phyloP scores from a whole-genome alignment of 2,797 vertebrate species.

The Diplodus puntazzo region DNA sequence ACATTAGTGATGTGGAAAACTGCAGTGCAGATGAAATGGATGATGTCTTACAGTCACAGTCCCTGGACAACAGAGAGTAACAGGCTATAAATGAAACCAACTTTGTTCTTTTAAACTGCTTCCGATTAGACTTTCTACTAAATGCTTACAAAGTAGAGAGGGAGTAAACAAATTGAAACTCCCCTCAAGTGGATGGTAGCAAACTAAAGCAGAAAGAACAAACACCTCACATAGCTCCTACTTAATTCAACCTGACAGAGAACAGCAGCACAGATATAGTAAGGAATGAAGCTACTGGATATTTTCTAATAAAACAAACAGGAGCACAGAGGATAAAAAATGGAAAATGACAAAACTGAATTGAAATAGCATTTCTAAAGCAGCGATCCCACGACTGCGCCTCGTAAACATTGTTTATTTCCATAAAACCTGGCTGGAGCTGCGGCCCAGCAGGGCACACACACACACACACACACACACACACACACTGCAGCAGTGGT shows the following conservation, averaged over 20 bases:
- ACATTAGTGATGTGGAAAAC: not conserved
- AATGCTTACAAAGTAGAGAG: constrained; percentile 12
- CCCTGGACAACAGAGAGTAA: not conserved
- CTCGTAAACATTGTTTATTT: constrained; percentile 65
- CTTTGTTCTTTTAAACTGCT: not conserved
- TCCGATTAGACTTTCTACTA: not conserved
- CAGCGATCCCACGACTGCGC: constrained; percentile 17
- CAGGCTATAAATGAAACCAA: not conserved
- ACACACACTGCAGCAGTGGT: not conserved
- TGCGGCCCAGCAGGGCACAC: not conserved
- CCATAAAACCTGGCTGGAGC: constrained; percentile 46
- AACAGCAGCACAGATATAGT: not conserved
- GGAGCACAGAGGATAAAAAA: constrained; percentile 18
- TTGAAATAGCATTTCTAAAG: constrained; percentile 52
- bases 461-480: constrained; percentile 4
- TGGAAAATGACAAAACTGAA: constrained; percentile 54
- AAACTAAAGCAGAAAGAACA: constrained; percentile 24
- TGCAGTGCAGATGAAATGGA: constrained; percentile 28
- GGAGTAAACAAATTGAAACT: constrained; percentile 25
- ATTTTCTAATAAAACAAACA: constrained; percentile 55
- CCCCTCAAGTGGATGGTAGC: not conserved
- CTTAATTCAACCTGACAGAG: constrained; percentile 39
- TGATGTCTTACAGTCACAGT: constrained; percentile 27
- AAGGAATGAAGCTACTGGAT: constrained; percentile 10
- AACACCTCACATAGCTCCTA: constrained; percentile 5